Evolutionary conservation across 2,888 invertebrate genomes (phyloP).

Genomic region (Eucera pruinosa): DNA sequence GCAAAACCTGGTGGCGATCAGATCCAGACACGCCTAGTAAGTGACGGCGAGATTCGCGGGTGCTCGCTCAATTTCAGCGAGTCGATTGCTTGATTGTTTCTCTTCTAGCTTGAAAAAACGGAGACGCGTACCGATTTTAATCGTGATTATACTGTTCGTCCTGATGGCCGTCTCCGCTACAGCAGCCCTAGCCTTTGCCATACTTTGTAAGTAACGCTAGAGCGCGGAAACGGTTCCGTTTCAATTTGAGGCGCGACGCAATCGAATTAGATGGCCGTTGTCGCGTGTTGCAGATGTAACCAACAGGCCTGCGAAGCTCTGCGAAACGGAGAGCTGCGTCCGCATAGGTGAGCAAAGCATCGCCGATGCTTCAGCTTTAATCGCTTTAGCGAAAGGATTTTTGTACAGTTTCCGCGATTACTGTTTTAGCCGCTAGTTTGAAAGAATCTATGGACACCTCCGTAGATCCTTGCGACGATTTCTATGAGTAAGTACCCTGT

Average conservation of each 20-base stretch:
- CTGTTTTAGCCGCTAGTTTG: slow-evolving; percentile 88
- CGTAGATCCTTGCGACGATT: slow-evolving; percentile 92
- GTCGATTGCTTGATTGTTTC: slow-evolving; percentile 36
- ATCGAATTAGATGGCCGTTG: no score
- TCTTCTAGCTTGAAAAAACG: slow-evolving; percentile 70
- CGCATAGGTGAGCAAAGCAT: slow-evolving; percentile 82
- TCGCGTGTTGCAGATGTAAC: slow-evolving; percentile 41
- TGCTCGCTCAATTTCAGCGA: slow-evolving; percentile 1
- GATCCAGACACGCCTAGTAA: slow-evolving; percentile 80
- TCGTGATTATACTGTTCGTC: slow-evolving; percentile 67
- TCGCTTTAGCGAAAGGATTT: no score
- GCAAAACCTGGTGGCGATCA: slow-evolving; percentile 78
- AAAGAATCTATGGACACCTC: slow-evolving; percentile 90
- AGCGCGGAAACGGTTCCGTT: no score
- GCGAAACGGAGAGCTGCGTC: slow-evolving; percentile 89
- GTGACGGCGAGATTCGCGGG: slow-evolving; percentile 56
- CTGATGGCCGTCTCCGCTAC: slow-evolving; percentile 68
- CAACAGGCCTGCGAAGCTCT: slow-evolving; percentile 80
- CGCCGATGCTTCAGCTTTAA: neutral
- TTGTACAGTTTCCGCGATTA: neutral
- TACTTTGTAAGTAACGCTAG: slow-evolving; percentile 77
- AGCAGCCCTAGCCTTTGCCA: slow-evolving; percentile 72
- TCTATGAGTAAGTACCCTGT: slow-evolving; percentile 87
- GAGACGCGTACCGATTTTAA: slow-evolving; percentile 53
- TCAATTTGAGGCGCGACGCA: no score